Conservation (phyloP, 2,797 vertebrate species). For the Phataginus tetradactyla region DNA sequence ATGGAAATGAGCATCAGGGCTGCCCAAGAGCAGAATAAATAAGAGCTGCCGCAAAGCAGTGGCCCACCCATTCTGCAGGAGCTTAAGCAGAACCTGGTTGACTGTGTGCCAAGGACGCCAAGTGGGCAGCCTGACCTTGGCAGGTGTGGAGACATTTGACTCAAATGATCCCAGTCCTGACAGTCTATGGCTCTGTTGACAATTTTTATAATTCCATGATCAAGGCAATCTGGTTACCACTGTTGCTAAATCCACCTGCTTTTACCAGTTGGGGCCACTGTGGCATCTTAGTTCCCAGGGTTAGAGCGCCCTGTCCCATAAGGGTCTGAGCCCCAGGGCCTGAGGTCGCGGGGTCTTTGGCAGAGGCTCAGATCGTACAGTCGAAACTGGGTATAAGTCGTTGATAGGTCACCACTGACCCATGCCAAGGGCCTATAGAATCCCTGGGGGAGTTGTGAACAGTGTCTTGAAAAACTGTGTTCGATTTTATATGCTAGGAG, state of each 20-base stretch:
- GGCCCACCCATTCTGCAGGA: accelerated
- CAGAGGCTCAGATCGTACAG: background rate
- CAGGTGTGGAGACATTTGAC: background rate
- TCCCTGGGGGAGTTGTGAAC: background rate
- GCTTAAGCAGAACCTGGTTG: background rate
- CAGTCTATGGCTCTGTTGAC: background rate
- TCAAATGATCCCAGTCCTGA: background rate
- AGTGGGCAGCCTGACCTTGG: background rate
- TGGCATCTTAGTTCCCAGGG: background rate
- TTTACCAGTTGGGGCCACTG: background rate
- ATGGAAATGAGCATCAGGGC: background rate
- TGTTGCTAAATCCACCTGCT: background rate
- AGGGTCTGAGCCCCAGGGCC: background rate
- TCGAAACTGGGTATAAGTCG: background rate
- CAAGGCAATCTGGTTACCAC: background rate
- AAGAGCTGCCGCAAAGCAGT: background rate
- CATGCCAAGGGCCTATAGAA: background rate
- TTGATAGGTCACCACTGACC: background rate
- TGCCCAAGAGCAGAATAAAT: background rate
- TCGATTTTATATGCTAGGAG: background rate
- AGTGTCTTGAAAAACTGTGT: background rate
- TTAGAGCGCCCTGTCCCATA: background rate
- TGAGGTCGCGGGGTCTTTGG: background rate
- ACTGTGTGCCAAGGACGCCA: background rate
- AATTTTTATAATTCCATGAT: background rate